Percentiles rank a stretch among this genome's conserved stretches.
Conservation (phyloP, 2,797 vertebrate genomes). For the Rhinophrynus dorsalis region DNA sequence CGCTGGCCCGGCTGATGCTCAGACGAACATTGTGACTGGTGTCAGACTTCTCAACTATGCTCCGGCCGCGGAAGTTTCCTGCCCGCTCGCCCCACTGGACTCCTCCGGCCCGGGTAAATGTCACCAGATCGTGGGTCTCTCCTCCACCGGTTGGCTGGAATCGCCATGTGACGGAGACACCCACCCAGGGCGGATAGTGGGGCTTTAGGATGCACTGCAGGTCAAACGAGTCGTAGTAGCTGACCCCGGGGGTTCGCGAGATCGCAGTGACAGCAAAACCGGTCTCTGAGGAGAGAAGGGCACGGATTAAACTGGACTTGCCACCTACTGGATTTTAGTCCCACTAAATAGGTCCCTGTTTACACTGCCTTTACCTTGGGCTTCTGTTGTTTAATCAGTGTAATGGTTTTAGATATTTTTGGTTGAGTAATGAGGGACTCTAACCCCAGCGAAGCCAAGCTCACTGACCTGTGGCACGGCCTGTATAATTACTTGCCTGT, state of each 20-base stretch:
- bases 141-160: slow-evolving; percentile 80
- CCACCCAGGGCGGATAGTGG: slow-evolving; percentile 85
- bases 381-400: no score
- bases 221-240: slow-evolving; percentile 90
- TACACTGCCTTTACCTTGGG: no score
- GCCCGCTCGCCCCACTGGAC: slow-evolving; percentile 90
- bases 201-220: slow-evolving; percentile 95
- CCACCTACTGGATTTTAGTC: no score
- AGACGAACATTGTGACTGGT: slow-evolving; percentile 92
- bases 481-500: no score
- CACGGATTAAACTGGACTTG: no score
- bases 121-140: slow-evolving; percentile 88
- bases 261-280: slow-evolving; percentile 93
- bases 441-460: no score
- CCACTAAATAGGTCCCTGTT: no score
- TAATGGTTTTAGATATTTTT: no score
- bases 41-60: slow-evolving; percentile 86
- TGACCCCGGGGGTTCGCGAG: slow-evolving; percentile 88
- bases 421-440: no score
- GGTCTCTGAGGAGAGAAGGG: slow-evolving; percentile 75
- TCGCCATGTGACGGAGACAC: slow-evolving; percentile 89
- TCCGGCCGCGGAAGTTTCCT: slow-evolving; percentile 81
- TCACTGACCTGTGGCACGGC: no score
- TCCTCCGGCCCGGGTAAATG: slow-evolving; percentile 87
- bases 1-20: slow-evolving; percentile 87